Evolutionary conservation across 2,113 vertebrate genomes (phyloP).

Genomic region (Connochaetes taurinus): DNA sequence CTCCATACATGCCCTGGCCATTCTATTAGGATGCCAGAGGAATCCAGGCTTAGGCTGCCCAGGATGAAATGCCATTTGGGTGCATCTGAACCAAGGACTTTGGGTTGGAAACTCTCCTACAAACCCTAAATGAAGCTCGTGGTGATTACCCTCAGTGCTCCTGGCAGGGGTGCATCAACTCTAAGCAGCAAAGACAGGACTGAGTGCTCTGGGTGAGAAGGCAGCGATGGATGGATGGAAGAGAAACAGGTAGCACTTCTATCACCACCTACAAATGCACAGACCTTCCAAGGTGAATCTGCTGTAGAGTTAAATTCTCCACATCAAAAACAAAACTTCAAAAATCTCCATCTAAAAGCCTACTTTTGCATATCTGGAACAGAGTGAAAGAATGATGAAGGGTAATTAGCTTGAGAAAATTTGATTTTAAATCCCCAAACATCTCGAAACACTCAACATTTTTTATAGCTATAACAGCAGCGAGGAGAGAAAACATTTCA

Average conservation of each 20-base stretch:
- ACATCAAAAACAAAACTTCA: neutral
- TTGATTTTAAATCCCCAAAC: neutral
- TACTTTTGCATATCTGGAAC: neutral
- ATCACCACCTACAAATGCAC: neutral
- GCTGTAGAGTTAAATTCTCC: neutral
- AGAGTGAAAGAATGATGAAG: neutral
- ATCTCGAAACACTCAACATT: neutral
- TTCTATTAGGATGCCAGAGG: neutral
- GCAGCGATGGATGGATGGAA: neutral
- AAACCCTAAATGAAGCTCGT: too few species aligned
- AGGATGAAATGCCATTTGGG: accelerated
- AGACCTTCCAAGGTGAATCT: neutral
- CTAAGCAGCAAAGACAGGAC: accelerated
- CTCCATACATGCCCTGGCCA: neutral
- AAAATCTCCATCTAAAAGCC: neutral
- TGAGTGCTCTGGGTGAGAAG: neutral
- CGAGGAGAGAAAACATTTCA: neutral
- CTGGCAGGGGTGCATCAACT: accelerated
- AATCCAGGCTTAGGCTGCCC: too few species aligned
- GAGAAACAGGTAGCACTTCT: neutral
- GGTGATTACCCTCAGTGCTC: too few species aligned
- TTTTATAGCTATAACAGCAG: neutral
- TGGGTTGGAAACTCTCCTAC: neutral
- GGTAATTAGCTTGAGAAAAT: neutral
- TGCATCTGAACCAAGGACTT: neutral